Base-by-base conservation (phyloP, 2,113 vertebrate species). In the Lophura nycthemera region DNA sequence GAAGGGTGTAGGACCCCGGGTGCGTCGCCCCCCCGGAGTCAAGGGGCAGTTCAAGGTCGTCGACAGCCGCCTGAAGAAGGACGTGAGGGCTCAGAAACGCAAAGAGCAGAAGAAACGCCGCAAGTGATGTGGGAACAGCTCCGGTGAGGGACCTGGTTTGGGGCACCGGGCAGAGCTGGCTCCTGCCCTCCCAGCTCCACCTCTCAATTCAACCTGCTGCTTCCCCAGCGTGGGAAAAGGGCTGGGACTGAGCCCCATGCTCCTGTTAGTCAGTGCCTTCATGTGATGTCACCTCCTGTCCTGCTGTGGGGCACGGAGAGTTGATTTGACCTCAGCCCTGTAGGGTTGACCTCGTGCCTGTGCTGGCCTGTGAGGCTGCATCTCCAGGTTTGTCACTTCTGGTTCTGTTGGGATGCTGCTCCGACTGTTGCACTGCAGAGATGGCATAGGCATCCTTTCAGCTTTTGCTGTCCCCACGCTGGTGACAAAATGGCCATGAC, bases 31-130 rank as follows among this genome's bases (percentile, higher is more conserved):
- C 6, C 96, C 98, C 0, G 99, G 99, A 0, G 97, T 99, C 64
- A 99, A 99, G 92, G 99, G 99, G 25, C 97, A 98, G 30, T 99
- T 99, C 97, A 99, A 98, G 80, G 98, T 99, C 14, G 99, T 99
- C 4, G 99, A 99, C 67, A 95, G 98, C 19, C 98, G 99, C 67
- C 98, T 99, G 98, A 99, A 99, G 97, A 99, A 99, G 88, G 99
- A 99, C 14, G 95, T 98, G 89, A 97, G 98, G 66, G 98, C 98
- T 81, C 97, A 98, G 92, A 98, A 99, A 56, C 97, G 97, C 38
- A 99, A 98, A 70, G 98, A 98, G 2, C 98, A 98, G 94, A 97
- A 95, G 4, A 98, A 96, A 74, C 93, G 30, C 56, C 94, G 63
- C 21, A 97, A 97, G 50, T 98, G 93, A 97, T 1, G 21, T 8